phyloP scores from a whole-genome alignment of 2,797 vertebrate genomes.

The Mormyrus hasselquistii region DNA sequence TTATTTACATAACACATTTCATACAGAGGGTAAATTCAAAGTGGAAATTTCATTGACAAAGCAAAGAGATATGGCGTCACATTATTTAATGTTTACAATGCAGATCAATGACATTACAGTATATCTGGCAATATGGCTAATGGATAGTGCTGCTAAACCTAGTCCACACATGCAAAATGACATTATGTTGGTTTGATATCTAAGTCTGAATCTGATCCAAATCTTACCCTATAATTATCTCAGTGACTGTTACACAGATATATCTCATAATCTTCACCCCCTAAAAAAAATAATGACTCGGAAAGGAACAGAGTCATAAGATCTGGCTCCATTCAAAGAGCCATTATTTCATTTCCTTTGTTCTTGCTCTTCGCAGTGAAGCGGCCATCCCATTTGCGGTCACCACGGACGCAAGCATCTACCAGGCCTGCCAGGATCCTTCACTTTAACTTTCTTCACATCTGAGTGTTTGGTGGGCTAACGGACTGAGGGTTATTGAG shows the following conservation, averaged over 20 bases:
- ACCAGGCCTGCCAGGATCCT: too few species aligned
- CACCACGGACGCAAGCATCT: too few species aligned
- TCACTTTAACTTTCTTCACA: too few species aligned
- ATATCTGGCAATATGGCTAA: neutral
- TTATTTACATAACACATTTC: neutral
- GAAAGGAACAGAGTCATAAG: neutral
- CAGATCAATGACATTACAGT: neutral
- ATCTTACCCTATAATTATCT: neutral
- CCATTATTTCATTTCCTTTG: too few species aligned
- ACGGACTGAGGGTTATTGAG: too few species aligned
- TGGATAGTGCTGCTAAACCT: neutral
- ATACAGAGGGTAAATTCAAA: neutral
- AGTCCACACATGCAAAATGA: neutral
- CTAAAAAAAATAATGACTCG: neutral
- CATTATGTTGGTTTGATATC: neutral
- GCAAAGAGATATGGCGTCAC: neutral
- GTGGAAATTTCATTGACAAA: neutral
- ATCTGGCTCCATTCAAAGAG: neutral
- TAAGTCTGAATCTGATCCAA: neutral
- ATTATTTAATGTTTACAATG: neutral
- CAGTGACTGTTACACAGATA: neutral
- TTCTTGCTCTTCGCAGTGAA: too few species aligned
- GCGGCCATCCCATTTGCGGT: too few species aligned
- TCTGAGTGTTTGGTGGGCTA: too few species aligned
- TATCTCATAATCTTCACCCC: neutral